Evolutionary conservation across 2,797 vertebrate genomes (phyloP).

Genomic region (Hypotaenidia philippensis): DNA sequence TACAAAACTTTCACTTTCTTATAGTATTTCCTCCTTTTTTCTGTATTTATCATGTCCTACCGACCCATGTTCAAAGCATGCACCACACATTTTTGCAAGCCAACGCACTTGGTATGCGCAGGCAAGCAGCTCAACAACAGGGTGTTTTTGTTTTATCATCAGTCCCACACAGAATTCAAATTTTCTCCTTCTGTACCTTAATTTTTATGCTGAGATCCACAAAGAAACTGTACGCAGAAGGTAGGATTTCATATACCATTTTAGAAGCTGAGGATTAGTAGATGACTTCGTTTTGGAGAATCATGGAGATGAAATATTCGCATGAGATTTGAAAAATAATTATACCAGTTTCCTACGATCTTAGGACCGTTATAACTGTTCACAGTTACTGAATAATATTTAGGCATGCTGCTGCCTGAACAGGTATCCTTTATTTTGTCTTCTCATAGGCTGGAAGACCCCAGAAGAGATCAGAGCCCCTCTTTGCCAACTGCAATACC

Average conservation of each 20-base stretch:
- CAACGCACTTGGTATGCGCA: not conserved
- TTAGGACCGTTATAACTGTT: not conserved
- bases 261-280: not conserved
- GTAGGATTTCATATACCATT: fast-evolving
- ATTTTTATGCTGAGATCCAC: not conserved
- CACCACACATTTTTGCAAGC: not conserved
- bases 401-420: not conserved
- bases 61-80: fast-evolving
- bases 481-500: not conserved
- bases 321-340: not conserved
- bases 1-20: not conserved
- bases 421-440: not conserved
- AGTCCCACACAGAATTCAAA: not conserved
- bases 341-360: not conserved
- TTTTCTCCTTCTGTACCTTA: not conserved
- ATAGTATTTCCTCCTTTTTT: not conserved
- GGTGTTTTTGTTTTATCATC: not conserved
- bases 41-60: not conserved
- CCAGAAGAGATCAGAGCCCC: not conserved
- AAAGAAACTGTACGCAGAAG: not conserved
- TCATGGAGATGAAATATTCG: fast-evolving
- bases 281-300: not conserved
- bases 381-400: not conserved
- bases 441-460: not conserved
- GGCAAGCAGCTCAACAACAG: not conserved